A percentile compares a stretch with the other conserved stretches of the same genome.
Evolutionary conservation across 2,888 invertebrate species (phyloP).

Genomic region (Norana najaformis): DNA sequence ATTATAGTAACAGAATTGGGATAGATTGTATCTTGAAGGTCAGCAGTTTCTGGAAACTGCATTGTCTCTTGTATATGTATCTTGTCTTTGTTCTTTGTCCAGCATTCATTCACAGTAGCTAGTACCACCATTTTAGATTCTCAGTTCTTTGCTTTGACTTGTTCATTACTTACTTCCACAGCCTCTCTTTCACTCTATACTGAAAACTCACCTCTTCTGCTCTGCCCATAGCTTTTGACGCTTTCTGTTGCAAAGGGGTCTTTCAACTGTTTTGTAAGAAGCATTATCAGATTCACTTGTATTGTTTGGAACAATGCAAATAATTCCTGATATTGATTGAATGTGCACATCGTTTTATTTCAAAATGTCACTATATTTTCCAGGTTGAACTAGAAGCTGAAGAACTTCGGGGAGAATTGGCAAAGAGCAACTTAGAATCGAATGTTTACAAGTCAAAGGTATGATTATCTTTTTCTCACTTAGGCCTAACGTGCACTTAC

Average conservation of each 20-base stretch:
- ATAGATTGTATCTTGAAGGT: too few relatives aligned
- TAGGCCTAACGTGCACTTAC: not conserved
- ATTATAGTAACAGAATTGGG: too few relatives aligned
- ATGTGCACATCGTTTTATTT: too few relatives aligned
- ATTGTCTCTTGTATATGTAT: too few relatives aligned
- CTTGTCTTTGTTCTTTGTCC: too few relatives aligned
- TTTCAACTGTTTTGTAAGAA: not conserved
- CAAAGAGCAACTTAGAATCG: not conserved
- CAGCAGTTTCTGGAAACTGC: too few relatives aligned
- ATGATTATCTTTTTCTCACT: not conserved
- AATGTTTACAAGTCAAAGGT: not conserved
- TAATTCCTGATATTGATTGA: not conserved
- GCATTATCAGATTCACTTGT: not conserved
- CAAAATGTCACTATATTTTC: not conserved
- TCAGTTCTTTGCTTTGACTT: too few relatives aligned
- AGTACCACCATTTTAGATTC: too few relatives aligned
- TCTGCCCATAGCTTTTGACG: not conserved
- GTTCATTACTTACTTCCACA: too few relatives aligned
- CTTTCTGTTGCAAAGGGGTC: not conserved
- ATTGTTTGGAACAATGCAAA: not conserved
- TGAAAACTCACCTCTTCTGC: too few relatives aligned
- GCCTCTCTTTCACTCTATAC: too few relatives aligned
- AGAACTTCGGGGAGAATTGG: not conserved
- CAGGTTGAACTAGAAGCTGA: constrained; percentile 15
- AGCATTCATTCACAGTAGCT: too few relatives aligned